Evolutionary conservation across 2,113 vertebrate species (phyloP), one percentile per base, ranked within the genome.

Genomic region (Triplophysa tibetana): DNA sequence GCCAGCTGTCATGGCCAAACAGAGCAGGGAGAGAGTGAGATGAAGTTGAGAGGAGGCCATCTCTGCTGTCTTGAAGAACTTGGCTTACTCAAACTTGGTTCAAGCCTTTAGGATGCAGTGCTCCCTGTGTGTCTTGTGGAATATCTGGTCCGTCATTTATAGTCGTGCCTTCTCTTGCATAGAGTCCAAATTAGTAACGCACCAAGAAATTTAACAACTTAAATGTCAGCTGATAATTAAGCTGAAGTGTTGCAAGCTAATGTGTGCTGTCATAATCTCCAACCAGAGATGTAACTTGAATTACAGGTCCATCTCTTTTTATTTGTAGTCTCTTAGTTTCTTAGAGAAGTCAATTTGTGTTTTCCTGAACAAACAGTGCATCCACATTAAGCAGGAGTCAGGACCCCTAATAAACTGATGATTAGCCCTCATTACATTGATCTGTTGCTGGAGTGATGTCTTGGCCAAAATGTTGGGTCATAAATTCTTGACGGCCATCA

Each of bases 1-100:
- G 17, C 80, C 62, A 19, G 79, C 50, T 11, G 72, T 64, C 45
- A 70, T 70, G 48, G 70, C 61, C 72, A 82, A 62, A 38, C 72
- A 82, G 70, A 82, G 60, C 48, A 84, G 23, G 17, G 50, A 21
- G 1, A 79, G 38, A 48, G 76, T 56, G 50, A 85, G 65, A 29
- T 67, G 80, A 23, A 82, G 58, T 11, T 81, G 50, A 54, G 83
- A 79, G 26, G 72, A 79, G 38, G 75, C 11, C 83, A 85, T 85
- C 19, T 62, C 24, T 38, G 10, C 23, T 64, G 43, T 78, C 41
- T 77, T 68, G 2, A 48, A 43, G 65, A 10, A 72, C 16, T 33
- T 66, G 61, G 26, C 3, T 69, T 56, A 6, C 43, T 54, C 1
- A 13, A n/a, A 16, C 69, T 74, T 29, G 24, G 13, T 13, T 72